phyloP scores from a whole-genome alignment of 2,113 vertebrate genomes.

The Catharus bicknelli region DNA sequence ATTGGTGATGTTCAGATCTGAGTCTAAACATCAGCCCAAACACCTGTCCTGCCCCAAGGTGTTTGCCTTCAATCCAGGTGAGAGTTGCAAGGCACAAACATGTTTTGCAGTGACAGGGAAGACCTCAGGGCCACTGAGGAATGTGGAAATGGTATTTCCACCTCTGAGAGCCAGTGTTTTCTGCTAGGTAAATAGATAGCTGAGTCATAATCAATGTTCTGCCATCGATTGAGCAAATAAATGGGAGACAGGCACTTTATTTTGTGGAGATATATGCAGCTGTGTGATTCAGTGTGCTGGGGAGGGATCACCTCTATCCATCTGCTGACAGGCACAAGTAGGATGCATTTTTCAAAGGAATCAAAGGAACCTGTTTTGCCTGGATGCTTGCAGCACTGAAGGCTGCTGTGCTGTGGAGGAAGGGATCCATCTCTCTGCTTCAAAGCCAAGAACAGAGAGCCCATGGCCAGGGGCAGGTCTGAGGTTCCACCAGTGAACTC shows the following conservation, averaged over 20 bases:
- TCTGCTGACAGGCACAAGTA: neutral
- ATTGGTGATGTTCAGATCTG: neutral
- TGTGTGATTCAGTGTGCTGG: neutral
- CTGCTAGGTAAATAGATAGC: neutral
- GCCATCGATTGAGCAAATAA: neutral
- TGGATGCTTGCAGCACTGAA: neutral
- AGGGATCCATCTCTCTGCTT: neutral
- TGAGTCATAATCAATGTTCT: slow-evolving; percentile 12
- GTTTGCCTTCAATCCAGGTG: neutral
- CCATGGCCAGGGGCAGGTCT: neutral
- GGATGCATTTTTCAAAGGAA: neutral
- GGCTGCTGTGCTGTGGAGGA: accelerated
- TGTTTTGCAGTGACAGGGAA: neutral
- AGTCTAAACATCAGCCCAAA: neutral
- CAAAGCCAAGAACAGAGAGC: neutral
- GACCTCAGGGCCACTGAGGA: neutral
- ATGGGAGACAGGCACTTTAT: neutral
- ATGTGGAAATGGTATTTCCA: neutral
- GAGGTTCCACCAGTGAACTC: neutral
- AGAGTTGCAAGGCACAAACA: neutral
- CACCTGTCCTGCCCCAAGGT: neutral
- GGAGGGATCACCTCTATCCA: neutral
- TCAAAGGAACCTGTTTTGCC: neutral
- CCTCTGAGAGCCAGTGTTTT: neutral
- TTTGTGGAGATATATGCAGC: neutral